These are phyloP conservation scores for Haliaeetus leucogaster DNA, from an alignment of 2,113 vertebrate species.

Conservation along the genomic window DNA sequence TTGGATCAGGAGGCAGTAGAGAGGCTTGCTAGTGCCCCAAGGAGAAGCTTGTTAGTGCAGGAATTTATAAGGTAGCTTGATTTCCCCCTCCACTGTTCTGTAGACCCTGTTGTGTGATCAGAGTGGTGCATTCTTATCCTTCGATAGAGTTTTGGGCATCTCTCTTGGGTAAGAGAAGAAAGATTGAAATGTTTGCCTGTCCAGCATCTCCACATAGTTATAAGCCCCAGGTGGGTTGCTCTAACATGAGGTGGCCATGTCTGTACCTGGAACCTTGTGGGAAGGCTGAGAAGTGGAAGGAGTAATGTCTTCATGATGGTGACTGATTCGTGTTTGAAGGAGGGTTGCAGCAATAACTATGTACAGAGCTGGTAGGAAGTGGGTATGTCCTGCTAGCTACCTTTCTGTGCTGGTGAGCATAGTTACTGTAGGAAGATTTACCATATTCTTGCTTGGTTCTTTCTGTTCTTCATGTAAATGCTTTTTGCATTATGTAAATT, in stretches of 20 bases:
- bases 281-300: neutral
- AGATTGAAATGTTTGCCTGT: neutral
- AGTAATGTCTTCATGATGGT: neutral
- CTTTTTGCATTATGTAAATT: neutral
- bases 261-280: neutral
- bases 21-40: neutral
- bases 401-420: neutral
- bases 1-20: neutral
- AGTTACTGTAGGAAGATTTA: neutral
- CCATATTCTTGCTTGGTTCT: neutral
- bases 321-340: neutral
- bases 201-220: neutral
- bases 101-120: neutral
- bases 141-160: neutral
- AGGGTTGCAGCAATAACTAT: neutral
- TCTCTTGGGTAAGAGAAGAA: neutral
- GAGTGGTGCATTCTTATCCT: neutral
- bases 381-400: neutral
- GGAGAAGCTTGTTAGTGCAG: neutral
- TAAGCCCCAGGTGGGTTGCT: neutral
- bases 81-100: neutral
- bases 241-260: accelerated
- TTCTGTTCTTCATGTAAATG: neutral
- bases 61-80: neutral
- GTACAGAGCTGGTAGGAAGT: neutral